A percentile compares a stretch with the other conserved stretches of the same genome.
phyloP scores from a whole-genome alignment of 2,113 vertebrate species.

The Microtus pennsylvanicus region DNA sequence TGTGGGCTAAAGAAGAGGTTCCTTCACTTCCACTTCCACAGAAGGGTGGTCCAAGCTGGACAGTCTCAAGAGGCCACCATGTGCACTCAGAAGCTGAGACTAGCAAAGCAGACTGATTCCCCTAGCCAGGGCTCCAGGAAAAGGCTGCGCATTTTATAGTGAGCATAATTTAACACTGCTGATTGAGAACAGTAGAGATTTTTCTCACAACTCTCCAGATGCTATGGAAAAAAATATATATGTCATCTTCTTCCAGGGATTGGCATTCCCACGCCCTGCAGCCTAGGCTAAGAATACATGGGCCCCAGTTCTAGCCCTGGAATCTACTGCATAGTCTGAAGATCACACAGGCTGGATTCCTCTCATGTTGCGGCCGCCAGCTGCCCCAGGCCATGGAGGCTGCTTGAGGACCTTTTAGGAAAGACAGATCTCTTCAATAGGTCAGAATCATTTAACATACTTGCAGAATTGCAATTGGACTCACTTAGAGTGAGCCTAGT shows the following conservation, averaged over 20 bases:
- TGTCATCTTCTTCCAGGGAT: not conserved
- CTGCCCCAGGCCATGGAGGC: not conserved
- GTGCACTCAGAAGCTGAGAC: not conserved
- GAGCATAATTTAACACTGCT: not conserved
- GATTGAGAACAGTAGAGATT: not conserved
- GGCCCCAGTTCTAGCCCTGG: not conserved
- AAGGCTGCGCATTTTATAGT: not conserved
- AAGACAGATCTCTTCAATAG: not conserved
- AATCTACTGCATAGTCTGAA: not conserved
- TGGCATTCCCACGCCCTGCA: fast-evolving
- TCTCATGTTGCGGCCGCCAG: not conserved
- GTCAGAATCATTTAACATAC: not conserved
- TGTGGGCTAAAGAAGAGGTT: not conserved
- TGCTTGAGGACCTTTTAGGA: not conserved
- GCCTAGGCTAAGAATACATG: not conserved
- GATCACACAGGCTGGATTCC: not conserved
- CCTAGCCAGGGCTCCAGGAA: not conserved
- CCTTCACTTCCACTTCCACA: not conserved
- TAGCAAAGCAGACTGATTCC: not conserved
- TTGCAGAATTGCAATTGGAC: constrained; percentile 68
- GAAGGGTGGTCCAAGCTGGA: not conserved
- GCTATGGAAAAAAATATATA: not conserved
- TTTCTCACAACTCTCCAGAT: not conserved
- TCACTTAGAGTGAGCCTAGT: constrained; percentile 58
- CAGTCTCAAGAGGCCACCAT: not conserved